phyloP scores from a whole-genome alignment of 37 sponge, comb jelly and placozoan genomes.

The Trichoplax adhaerens region DNA sequence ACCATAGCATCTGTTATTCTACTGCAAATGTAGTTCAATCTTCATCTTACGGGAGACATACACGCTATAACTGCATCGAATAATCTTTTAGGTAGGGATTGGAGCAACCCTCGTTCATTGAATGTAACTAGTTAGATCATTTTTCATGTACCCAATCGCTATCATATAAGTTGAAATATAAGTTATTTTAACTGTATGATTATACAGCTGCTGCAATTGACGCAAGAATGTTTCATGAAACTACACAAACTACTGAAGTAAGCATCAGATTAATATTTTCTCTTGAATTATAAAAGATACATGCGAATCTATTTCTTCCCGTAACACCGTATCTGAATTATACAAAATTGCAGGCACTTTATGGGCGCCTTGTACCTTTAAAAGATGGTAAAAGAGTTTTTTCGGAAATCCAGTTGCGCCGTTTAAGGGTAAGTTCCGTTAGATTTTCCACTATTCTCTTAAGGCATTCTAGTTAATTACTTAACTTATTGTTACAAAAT shows the following conservation, averaged over 20 bases:
- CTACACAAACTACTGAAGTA: conserved; percentile 67
- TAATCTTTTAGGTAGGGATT: conserved; percentile 55
- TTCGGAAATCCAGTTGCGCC: conserved; percentile 43
- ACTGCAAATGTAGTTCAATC: conserved; percentile 46
- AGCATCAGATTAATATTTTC: too few relatives aligned
- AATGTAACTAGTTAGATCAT: too few relatives aligned
- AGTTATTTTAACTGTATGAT: background rate
- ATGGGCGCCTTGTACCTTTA: conserved; percentile 40
- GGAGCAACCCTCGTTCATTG: too few relatives aligned
- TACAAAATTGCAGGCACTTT: conserved; percentile 37
- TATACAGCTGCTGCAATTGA: conserved; percentile 86
- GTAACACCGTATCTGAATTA: background rate
- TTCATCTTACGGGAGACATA: conserved; percentile 96
- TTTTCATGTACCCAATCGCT: too few relatives aligned
- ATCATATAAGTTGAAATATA: too few relatives aligned
- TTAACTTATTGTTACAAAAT: background rate
- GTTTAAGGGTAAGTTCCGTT: conserved; percentile 29
- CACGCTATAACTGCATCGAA: conserved; percentile 97
- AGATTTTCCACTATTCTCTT: background rate
- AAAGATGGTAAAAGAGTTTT: conserved; percentile 43
- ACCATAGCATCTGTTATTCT: too few relatives aligned
- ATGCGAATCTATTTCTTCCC: too few relatives aligned
- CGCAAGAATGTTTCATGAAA: conserved; percentile 86
- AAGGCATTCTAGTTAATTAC: background rate
- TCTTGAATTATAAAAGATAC: too few relatives aligned